Conservation (phyloP, 2,888 invertebrate species). For the Oxycera nigricornis region DNA sequence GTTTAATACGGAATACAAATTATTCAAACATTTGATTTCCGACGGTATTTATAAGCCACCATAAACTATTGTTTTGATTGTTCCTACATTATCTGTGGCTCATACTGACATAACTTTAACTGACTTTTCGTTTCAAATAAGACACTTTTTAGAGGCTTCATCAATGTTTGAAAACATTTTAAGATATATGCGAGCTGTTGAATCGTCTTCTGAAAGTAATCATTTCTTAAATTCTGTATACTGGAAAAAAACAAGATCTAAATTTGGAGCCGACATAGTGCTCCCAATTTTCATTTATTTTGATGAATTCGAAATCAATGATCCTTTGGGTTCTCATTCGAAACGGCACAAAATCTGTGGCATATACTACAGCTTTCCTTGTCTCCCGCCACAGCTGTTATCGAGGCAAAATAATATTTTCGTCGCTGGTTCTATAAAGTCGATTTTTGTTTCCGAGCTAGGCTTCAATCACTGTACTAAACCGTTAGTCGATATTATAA, state of each 20-base stretch:
- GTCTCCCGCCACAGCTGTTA: no score
- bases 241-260: not conserved
- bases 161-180: no score
- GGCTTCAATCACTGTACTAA: not conserved
- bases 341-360: not conserved
- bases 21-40: not conserved
- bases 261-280: no score
- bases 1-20: not conserved
- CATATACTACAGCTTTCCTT: no score
- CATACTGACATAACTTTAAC: not conserved
- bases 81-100: not conserved
- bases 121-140: no score
- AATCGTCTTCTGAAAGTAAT: not conserved
- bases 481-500: not conserved
- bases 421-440: no score
- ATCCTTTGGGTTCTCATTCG: not conserved
- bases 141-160: not conserved
- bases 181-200: no score
- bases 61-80: not conserved
- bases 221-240: not conserved
- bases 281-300: no score
- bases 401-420: no score
- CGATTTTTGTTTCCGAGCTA: not conserved
- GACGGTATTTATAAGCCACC: not conserved
- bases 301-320: no score